phyloP scores from a whole-genome alignment of 2,888 invertebrate species.

The Sabatieria punctata region DNA sequence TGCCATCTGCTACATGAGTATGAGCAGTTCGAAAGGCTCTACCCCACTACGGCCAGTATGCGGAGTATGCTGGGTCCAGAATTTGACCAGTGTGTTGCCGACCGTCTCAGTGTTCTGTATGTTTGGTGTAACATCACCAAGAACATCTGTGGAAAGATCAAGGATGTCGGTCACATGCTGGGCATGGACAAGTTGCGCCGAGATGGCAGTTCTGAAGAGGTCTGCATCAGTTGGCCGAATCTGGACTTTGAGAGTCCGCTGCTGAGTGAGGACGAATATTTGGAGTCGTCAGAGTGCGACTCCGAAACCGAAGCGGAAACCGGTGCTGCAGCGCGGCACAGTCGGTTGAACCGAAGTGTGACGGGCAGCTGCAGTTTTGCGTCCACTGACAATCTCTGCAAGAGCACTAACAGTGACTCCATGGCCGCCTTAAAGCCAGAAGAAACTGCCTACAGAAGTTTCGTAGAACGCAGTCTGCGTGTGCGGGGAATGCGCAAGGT shows the following conservation, averaged over 20 bases:
- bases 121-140: slow-evolving; percentile 77
- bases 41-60: slow-evolving; percentile 14
- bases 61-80: slow-evolving; percentile 6
- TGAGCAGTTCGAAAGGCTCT: slow-evolving; percentile 12
- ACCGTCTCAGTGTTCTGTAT: slow-evolving; percentile 43
- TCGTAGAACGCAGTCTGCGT: too few species aligned
- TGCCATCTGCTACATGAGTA: slow-evolving; percentile 10
- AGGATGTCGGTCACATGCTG: slow-evolving; percentile 41
- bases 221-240: slow-evolving; percentile 1
- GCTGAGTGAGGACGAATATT: background rate
- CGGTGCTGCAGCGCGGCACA: too few species aligned
- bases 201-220: too few species aligned
- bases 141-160: slow-evolving; percentile 61
- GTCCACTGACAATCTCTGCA: too few species aligned
- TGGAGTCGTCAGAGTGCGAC: background rate
- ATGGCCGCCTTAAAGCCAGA: too few species aligned
- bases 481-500: too few species aligned
- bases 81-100: background rate
- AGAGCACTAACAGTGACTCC: too few species aligned
- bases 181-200: slow-evolving; percentile 15
- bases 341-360: too few species aligned
- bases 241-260: background rate
- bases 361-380: too few species aligned
- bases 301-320: background rate
- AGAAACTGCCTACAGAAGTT: too few species aligned